phyloP scores from a whole-genome alignment of 2,888 invertebrate species.

The Caenorhabditis angaria region DNA sequence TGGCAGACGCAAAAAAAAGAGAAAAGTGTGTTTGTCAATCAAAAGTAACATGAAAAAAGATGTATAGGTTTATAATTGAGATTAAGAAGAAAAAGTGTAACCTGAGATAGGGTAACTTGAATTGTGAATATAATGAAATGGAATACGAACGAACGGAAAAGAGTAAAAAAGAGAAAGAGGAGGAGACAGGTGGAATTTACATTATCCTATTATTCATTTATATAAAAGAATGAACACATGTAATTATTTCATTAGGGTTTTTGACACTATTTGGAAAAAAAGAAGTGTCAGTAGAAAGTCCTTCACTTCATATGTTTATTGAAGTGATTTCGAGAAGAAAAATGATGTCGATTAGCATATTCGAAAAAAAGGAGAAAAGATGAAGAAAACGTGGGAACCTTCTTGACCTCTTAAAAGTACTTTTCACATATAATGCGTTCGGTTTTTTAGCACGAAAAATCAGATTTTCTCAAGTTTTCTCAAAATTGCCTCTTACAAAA shows the following conservation, averaged over 20 bases:
- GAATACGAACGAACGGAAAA: conserved; percentile 5
- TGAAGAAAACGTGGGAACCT: conserved; percentile 1
- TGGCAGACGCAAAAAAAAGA: conserved; percentile 6
- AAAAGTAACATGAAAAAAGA: not conserved
- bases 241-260: not conserved
- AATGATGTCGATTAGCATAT: conserved; percentile 7
- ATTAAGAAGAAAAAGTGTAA: conserved; percentile 1
- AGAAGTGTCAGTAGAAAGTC: not conserved
- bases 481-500: too few relatives aligned
- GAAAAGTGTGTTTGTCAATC: conserved; percentile 4
- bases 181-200: conserved; percentile 7
- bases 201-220: conserved; percentile 6
- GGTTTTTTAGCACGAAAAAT: conserved; percentile 12
- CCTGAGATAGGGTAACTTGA: not conserved
- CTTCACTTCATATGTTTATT: not conserved
- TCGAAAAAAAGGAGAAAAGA: too few relatives aligned
- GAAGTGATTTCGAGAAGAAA: conserved; percentile 6
- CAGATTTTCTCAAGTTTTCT: not conserved
- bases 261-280: not conserved
- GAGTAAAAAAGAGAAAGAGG: not conserved
- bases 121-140: conserved; percentile 3
- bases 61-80: not conserved
- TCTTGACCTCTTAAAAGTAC: not conserved
- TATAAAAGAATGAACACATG: conserved; percentile 1
- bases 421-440: conserved; percentile 9